These are phyloP conservation scores for Pimpla rufipes DNA, from an alignment of 2,888 invertebrate species.

Conservation along the genomic window DNA sequence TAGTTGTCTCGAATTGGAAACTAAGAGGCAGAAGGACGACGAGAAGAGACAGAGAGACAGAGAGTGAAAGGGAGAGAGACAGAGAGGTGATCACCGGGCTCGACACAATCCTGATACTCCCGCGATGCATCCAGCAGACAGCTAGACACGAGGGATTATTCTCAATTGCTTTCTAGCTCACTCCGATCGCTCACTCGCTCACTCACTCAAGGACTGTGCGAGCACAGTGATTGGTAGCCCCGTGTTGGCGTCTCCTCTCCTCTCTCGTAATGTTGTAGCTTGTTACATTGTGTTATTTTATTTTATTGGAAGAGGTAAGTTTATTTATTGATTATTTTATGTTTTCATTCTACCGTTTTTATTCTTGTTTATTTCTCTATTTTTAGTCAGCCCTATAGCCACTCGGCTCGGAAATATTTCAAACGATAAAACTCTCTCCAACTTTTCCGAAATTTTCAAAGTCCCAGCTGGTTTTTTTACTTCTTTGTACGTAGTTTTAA, in stretches of 20 bases:
- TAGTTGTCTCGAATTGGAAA: constrained; percentile 43
- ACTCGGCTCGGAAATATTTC: too few relatives aligned
- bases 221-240: constrained; percentile 15
- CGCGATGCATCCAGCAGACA: constrained; percentile 19
- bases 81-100: constrained; percentile 1
- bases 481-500: too few relatives aligned
- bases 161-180: constrained; percentile 31
- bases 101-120: constrained; percentile 20
- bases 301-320: too few relatives aligned
- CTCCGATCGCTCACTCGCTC: constrained; percentile 15
- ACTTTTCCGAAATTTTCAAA: too few relatives aligned
- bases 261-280: too few relatives aligned
- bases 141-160: constrained; percentile 48
- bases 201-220: background rate
- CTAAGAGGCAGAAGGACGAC: constrained; percentile 29
- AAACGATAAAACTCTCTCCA: too few relatives aligned
- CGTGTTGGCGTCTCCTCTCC: background rate
- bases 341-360: too few relatives aligned
- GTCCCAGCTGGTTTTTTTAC: too few relatives aligned
- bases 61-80: background rate
- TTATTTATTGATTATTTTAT: too few relatives aligned
- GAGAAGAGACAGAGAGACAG: background rate
- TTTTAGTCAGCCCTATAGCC: too few relatives aligned
- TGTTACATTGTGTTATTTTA: too few relatives aligned
- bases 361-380: too few relatives aligned